Evolutionary conservation across 2,113 vertebrate species (phyloP).

Genomic region (Microtus pennsylvanicus): DNA sequence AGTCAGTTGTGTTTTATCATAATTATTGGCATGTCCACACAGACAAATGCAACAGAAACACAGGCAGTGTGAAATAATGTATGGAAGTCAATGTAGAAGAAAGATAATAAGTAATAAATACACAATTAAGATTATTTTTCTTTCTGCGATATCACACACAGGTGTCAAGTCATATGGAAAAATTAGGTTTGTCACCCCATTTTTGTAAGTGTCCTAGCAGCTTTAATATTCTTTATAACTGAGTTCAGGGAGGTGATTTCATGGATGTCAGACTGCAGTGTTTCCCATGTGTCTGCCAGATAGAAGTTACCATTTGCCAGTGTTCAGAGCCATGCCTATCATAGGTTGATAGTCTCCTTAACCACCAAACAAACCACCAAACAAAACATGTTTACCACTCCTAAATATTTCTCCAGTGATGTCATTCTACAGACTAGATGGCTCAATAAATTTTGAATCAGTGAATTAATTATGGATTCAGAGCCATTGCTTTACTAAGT

Average conservation of each 20-base stretch:
- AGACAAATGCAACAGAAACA: neutral
- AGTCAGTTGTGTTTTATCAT: neutral
- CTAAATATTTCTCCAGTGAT: constrained; percentile 21
- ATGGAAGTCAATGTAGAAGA: neutral
- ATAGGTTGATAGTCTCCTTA: neutral
- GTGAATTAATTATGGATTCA: neutral
- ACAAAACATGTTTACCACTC: neutral
- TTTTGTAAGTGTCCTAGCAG: neutral
- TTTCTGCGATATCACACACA: neutral
- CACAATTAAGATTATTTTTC: neutral
- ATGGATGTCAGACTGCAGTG: neutral
- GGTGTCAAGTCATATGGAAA: neutral
- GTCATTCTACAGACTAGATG: neutral
- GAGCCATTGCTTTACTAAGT: neutral
- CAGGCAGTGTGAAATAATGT: neutral
- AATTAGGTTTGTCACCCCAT: neutral
- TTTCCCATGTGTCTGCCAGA: neutral
- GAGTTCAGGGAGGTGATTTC: neutral
- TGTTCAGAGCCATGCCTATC: neutral
- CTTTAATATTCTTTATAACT: neutral
- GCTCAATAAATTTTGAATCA: neutral
- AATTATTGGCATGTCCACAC: neutral
- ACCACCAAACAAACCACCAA: neutral
- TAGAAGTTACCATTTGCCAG: neutral
- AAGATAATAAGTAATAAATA: neutral